These are phyloP conservation scores for Lethocerus indicus DNA, from an alignment of 1,140 invertebrate species.

Conservation along the genomic window DNA sequence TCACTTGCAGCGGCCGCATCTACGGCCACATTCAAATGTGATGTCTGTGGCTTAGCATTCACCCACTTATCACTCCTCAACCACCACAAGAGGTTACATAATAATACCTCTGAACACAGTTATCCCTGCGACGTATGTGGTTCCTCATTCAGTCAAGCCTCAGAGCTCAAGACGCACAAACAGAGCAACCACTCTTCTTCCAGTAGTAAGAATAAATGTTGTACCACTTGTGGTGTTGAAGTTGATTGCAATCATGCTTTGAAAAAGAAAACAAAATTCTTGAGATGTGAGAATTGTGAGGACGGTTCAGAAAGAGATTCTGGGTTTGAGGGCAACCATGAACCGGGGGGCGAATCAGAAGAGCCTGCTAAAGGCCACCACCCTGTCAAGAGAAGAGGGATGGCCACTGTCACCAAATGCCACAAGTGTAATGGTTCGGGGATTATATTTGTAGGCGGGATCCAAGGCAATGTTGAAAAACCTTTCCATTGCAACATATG, in stretches of 20 bases:
- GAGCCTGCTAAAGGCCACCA: slow-evolving; percentile 40
- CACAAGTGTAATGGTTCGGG: slow-evolving; percentile 75
- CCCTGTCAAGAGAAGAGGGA: slow-evolving; percentile 56
- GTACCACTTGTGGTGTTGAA: slow-evolving; percentile 28
- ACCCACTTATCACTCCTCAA: slow-evolving; percentile 56
- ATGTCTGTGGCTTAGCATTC: slow-evolving; percentile 67
- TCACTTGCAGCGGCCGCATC: slow-evolving; percentile 41
- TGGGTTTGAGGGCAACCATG: slow-evolving; percentile 8
- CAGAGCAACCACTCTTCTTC: slow-evolving; percentile 13
- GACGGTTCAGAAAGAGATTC: slow-evolving; percentile 5
- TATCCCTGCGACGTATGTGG: slow-evolving; percentile 22
- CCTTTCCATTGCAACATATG: slow-evolving; percentile 77
- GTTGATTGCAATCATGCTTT: slow-evolving; percentile 23
- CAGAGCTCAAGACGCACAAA: slow-evolving; percentile 22
- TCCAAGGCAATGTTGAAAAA: slow-evolving; percentile 36
- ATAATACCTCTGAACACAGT: slow-evolving; percentile 11
- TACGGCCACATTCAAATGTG: slow-evolving; percentile 69
- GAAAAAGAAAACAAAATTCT: slow-evolving; percentile 21
- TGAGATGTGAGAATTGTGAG: slow-evolving; percentile 21
- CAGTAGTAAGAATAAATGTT: slow-evolving; percentile 22
- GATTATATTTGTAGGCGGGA: slow-evolving; percentile 55
- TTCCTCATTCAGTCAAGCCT: slow-evolving; percentile 17
- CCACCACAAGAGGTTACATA: slow-evolving; percentile 62
- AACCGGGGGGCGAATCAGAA: slow-evolving; percentile 7
- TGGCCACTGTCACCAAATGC: slow-evolving; percentile 67